Conservation (phyloP, 1,140 invertebrate species). For the Eumeta japonica region DNA sequence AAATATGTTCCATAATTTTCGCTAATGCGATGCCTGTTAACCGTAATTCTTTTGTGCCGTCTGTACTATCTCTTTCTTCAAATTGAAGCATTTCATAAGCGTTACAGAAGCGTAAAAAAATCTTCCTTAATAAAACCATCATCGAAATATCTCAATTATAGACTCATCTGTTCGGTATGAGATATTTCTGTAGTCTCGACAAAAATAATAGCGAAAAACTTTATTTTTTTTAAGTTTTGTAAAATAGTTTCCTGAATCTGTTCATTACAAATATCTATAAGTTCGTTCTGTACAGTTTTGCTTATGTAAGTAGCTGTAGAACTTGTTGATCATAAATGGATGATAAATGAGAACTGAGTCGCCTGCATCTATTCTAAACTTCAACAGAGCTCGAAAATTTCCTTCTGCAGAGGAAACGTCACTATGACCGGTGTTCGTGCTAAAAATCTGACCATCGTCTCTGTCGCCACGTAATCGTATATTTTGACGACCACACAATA, state of each 20-base stretch:
- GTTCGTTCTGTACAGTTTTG: constrained; percentile 1
- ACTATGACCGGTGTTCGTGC: constrained; percentile 1
- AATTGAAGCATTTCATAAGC: too few species aligned
- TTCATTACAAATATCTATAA: neutral
- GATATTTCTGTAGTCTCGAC: constrained; percentile 1
- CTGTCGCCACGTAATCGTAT: neutral
- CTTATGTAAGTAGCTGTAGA: constrained; percentile 1
- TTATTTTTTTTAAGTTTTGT: neutral
- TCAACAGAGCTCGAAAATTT: constrained; percentile 3
- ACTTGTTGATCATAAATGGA: constrained; percentile 3
- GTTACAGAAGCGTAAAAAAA: too few species aligned
- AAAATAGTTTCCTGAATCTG: constrained; percentile 1
- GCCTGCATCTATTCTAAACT: constrained; percentile 3
- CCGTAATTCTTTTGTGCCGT: too few species aligned
- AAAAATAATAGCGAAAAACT: neutral
- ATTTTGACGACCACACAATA: constrained; percentile 3
- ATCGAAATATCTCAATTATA: constrained; percentile 1
- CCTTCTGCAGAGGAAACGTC: neutral
- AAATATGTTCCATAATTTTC: too few species aligned
- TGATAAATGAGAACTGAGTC: neutral
- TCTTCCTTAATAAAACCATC: constrained; percentile 1
- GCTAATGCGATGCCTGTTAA: too few species aligned
- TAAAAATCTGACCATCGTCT: constrained; percentile 3
- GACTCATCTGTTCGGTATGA: constrained; percentile 2
- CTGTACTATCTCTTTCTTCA: too few species aligned